A percentile compares a stretch with the other conserved stretches of the same genome.
phyloP scores from a whole-genome alignment of 2,888 invertebrate species.

The Drosophila antonietae region DNA sequence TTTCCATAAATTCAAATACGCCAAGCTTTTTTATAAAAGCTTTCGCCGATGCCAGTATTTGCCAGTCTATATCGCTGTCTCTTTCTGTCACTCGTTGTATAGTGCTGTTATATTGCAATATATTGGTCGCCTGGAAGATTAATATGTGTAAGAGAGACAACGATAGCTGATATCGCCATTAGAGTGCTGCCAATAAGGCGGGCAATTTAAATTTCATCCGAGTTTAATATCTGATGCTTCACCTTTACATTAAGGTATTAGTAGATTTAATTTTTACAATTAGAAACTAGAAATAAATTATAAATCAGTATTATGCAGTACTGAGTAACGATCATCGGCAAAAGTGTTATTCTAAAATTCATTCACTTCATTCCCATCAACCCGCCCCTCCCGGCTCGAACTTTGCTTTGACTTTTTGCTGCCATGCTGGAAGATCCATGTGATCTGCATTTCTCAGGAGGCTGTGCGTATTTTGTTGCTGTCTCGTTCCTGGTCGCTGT shows the following conservation, averaged over 20 bases:
- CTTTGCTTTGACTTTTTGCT: constrained; percentile 16
- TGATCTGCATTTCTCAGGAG: constrained; percentile 79
- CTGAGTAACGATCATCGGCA: constrained; percentile 26
- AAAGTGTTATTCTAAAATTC: constrained; percentile 7
- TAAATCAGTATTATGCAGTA: constrained; percentile 46
- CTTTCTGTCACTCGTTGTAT: not conserved
- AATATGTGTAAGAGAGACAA: constrained; percentile 17
- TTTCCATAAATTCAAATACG: not conserved
- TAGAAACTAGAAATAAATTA: constrained; percentile 64
- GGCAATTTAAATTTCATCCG: constrained; percentile 1
- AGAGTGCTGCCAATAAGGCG: constrained; percentile 47
- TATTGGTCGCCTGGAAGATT: too few relatives aligned
- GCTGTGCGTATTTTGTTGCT: constrained; percentile 81
- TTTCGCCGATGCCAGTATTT: not conserved
- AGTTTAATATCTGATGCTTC: constrained; percentile 24
- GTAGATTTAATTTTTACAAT: constrained; percentile 54
- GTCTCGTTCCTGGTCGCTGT: constrained; percentile 81
- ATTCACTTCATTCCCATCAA: constrained; percentile 4
- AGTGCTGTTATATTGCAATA: too few relatives aligned
- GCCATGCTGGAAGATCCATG: constrained; percentile 67
- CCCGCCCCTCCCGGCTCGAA: constrained; percentile 26
- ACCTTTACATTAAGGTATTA: constrained; percentile 39
- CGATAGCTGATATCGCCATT: not conserved
- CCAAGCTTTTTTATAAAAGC: constrained; percentile 12
- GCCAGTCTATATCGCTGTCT: not conserved